Percentiles rank a stretch among this genome's conserved stretches.
Evolutionary conservation across 2,797 vertebrate genomes (phyloP).

Genomic region (Catamblyrhynchus diadema): DNA sequence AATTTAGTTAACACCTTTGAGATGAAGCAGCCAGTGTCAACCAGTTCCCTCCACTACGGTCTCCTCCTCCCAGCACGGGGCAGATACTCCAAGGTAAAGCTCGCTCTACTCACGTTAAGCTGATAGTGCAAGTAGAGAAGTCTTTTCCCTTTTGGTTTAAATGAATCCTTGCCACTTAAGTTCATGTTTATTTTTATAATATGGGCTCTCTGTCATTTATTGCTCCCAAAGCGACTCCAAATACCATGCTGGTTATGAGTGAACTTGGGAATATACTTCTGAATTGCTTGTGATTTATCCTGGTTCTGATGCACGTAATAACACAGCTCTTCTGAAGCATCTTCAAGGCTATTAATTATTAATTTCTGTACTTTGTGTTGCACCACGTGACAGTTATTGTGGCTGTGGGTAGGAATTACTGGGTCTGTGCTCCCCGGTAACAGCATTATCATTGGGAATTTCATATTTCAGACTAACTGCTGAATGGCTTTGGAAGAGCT

Average conservation of each 20-base stretch:
- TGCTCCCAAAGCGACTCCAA: slow-evolving; percentile 58
- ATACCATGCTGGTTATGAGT: slow-evolving; percentile 19
- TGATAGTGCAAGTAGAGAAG: slow-evolving; percentile 47
- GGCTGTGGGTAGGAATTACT: slow-evolving; percentile 4
- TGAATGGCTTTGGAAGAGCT: background rate
- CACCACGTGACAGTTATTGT: slow-evolving; percentile 29
- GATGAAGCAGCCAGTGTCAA: background rate
- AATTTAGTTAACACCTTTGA: background rate
- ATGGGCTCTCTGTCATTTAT: slow-evolving; percentile 65
- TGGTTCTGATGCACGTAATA: slow-evolving; percentile 27
- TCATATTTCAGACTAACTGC: background rate
- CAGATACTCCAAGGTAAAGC: slow-evolving; percentile 40
- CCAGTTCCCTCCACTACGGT: background rate
- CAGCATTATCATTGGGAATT: background rate
- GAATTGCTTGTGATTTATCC: slow-evolving; percentile 71
- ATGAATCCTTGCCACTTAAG: slow-evolving; percentile 75
- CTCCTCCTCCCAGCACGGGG: background rate
- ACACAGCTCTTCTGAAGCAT: slow-evolving; percentile 3
- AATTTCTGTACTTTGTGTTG: slow-evolving; percentile 48
- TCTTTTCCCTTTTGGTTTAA: slow-evolving; percentile 68
- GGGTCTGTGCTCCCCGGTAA: background rate
- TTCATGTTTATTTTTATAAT: slow-evolving; percentile 79
- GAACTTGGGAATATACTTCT: slow-evolving; percentile 52
- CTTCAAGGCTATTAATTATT: slow-evolving; percentile 66
- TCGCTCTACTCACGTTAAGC: slow-evolving; percentile 54